Base-by-base conservation (phyloP, 2,888 invertebrate species). In the Phytoseiulus persimilis region DNA sequence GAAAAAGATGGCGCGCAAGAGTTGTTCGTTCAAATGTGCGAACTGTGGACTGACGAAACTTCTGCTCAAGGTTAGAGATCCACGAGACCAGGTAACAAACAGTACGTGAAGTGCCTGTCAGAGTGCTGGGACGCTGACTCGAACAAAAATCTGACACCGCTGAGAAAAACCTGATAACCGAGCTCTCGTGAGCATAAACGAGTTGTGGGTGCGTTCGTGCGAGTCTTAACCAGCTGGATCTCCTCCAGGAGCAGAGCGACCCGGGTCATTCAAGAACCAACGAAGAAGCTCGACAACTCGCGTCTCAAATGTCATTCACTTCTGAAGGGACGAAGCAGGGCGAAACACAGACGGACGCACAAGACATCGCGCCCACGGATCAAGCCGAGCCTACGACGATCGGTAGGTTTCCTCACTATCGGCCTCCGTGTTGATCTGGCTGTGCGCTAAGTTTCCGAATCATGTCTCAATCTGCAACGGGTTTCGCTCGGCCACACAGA, bases 1-100 rank as follows among this genome's bases (percentile, higher is more conserved):
- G 90, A 95, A 95, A 92, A 92, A 94, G 89, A 94, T 98, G 89
- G 97, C 97, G 14, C 95, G 9, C 90, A 94, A 94, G 92, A 95
- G 95, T 0, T 92, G 93, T 90, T 93, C 93, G 90, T 95, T 95
- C 95, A 94, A 94, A 91, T 95, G 95, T 92, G 92, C 94, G 0
- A 92, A 93, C 23, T 95, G 95, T 93, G 95, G 95, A 0, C 93
- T 93, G 91, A 94, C 95, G 90, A 92, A 93, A 1, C 92, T 94
- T 90, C 93, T 94, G 90, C 92, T 95, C 83, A 91, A 92, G 90
- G 92, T 92, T 46, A 32, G 90, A 31, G 45, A 87, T n/a, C 28
- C 32, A 9, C 3, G 33, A 0, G 31, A 31, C 11, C 83, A 33
- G 83, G 32, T 31, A 83, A 33, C 31, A 14, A 31, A 11, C 31